phyloP scores from a whole-genome alignment of 2,113 vertebrate genomes.

The Urocitellus parryii region DNA sequence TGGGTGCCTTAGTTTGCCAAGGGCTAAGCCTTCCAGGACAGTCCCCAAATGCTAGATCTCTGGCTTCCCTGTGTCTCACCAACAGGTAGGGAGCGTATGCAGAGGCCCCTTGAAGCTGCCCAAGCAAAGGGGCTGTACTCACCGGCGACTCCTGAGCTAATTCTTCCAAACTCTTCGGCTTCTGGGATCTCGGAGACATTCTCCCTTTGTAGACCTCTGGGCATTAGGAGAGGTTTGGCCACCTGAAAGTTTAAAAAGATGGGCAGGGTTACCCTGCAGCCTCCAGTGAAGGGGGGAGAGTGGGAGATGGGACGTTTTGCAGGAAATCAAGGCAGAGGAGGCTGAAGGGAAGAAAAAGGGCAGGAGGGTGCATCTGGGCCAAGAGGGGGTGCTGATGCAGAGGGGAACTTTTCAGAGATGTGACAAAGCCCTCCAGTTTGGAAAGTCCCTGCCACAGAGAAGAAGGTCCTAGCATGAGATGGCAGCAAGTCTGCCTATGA shows the following conservation, averaged over 20 bases:
- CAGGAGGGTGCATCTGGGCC: neutral
- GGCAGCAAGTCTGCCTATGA: neutral
- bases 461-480: neutral
- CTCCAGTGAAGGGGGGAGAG: neutral
- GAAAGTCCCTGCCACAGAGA: neutral
- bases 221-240: neutral
- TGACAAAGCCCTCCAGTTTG: neutral
- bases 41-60: neutral
- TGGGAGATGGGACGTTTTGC: neutral
- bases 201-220: neutral
- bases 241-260: slow-evolving; percentile 68
- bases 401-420: neutral
- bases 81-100: neutral
- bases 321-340: neutral
- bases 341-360: neutral
- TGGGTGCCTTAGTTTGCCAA: neutral
- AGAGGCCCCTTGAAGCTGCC: neutral
- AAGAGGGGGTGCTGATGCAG: neutral
- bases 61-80: neutral
- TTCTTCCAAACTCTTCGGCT: neutral
- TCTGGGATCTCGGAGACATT: neutral
- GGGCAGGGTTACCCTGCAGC: slow-evolving; percentile 39
- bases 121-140: slow-evolving; percentile 55
- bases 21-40: neutral
- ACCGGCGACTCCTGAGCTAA: slow-evolving; percentile 58